A percentile compares a stretch with the other conserved stretches of the same genome.
Evolutionary conservation across 37 sponge, comb jelly and placozoan genomes (phyloP).

Genomic region (Agelas oroides): DNA sequence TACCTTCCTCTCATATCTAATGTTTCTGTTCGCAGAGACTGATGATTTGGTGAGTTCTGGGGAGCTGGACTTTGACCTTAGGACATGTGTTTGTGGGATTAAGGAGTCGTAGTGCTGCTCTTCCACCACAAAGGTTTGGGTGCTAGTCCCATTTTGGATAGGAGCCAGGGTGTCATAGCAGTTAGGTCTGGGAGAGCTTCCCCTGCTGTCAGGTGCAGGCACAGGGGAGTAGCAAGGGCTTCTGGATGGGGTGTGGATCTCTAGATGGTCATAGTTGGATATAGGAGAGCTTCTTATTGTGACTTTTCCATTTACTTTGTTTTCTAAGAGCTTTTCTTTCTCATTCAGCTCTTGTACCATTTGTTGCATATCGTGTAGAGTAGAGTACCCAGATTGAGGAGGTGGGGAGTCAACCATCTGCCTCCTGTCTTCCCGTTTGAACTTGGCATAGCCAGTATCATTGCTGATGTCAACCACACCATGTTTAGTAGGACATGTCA

Average conservation of each 20-base stretch:
- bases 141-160: background rate
- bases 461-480: too few relatives aligned
- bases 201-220: background rate
- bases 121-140: background rate
- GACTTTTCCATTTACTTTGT: background rate
- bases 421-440: too few relatives aligned
- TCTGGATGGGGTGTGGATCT: background rate
- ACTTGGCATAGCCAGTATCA: too few relatives aligned
- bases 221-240: background rate
- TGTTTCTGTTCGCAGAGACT: background rate
- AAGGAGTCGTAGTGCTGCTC: slow-evolving; percentile 2
- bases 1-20: slow-evolving; percentile 35
- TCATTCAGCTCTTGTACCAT: background rate
- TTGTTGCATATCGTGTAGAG: background rate
- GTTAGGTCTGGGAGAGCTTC: too few relatives aligned
- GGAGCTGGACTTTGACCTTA: slow-evolving; percentile 21
- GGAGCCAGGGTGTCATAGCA: slow-evolving; percentile 13
- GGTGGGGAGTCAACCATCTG: too few relatives aligned
- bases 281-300: background rate
- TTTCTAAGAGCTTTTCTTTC: background rate
- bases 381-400: too few relatives aligned
- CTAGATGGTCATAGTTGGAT: background rate
- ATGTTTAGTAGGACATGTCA: too few relatives aligned
- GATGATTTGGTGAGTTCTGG: slow-evolving; percentile 1
- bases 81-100: background rate